phyloP scores from a whole-genome alignment of 2,113 vertebrate species.

The Anseranas semipalmata region DNA sequence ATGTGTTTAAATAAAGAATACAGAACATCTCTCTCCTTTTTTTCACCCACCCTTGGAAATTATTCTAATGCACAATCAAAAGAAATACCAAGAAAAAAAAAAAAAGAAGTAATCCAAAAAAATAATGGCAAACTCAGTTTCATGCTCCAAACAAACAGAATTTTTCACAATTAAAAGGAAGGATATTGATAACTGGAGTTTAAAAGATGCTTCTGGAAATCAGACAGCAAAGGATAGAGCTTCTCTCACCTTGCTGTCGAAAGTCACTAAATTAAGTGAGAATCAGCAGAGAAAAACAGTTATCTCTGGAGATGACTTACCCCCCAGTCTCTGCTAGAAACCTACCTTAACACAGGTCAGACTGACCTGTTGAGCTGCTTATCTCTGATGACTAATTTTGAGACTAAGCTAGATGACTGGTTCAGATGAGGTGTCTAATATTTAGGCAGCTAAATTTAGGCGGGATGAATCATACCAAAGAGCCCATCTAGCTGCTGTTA shows the following conservation, averaged over 20 bases:
- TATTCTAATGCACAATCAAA: conserved; percentile 7
- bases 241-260: not conserved
- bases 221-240: not conserved
- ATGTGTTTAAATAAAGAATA: conserved; percentile 41
- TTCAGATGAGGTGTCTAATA: not conserved
- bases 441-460: conserved; percentile 47
- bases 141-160: not conserved
- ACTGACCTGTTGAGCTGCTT: conserved; percentile 8
- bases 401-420: not conserved
- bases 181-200: not conserved
- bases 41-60: not conserved
- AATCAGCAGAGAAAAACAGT: not conserved
- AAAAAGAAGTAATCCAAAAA: not conserved
- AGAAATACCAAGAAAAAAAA: conserved; percentile 22
- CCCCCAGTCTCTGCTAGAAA: not conserved
- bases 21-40: not conserved
- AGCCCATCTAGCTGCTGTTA: not conserved
- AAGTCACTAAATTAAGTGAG: not conserved
- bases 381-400: conserved; percentile 41
- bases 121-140: not conserved
- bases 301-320: not conserved
- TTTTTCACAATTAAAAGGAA: conserved; percentile 32
- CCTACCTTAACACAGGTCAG: conserved; percentile 5
- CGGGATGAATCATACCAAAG: conserved; percentile 19
- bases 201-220: conserved; percentile 26